Percentiles rank a stretch among this genome's conserved stretches.
phyloP scores from a whole-genome alignment of 2,888 invertebrate genomes.

The Phytoseiulus persimilis region DNA sequence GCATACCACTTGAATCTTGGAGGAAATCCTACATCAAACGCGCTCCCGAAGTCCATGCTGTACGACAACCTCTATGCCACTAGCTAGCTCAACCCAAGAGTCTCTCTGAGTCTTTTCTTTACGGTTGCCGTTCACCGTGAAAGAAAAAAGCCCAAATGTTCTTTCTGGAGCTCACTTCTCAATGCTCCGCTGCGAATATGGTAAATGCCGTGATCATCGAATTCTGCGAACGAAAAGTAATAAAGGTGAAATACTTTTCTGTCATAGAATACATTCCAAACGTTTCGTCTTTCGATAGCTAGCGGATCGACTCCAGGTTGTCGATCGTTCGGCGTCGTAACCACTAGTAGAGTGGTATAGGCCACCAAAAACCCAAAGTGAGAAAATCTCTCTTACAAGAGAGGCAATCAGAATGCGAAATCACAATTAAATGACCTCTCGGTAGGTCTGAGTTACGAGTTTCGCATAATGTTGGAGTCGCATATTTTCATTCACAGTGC shows the following conservation, averaged over 20 bases:
- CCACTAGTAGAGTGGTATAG: no score
- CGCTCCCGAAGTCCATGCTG: background rate
- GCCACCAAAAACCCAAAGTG: no score
- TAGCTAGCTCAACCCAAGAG: background rate
- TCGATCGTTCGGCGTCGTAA: no score
- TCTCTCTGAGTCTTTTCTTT: background rate
- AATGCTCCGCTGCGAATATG: background rate
- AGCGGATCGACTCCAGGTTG: no score
- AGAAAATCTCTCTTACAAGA: no score
- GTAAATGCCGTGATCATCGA: background rate
- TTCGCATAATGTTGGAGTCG: no score
- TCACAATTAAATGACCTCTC: no score
- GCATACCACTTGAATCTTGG: conserved; percentile 5
- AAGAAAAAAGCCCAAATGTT: background rate
- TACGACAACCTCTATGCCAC: background rate
- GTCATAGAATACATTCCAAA: background rate
- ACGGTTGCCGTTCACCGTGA: background rate
- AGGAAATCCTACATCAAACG: background rate
- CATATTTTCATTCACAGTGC: no score
- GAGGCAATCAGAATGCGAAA: no score
- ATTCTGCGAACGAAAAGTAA: background rate
- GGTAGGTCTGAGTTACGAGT: no score
- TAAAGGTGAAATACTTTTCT: background rate
- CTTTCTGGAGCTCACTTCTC: background rate
- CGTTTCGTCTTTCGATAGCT: no score